Evolutionary conservation across 2,888 invertebrate species (phyloP), one percentile per base, ranked within the genome.

Genomic region (Scaptomyza tumidula): DNA sequence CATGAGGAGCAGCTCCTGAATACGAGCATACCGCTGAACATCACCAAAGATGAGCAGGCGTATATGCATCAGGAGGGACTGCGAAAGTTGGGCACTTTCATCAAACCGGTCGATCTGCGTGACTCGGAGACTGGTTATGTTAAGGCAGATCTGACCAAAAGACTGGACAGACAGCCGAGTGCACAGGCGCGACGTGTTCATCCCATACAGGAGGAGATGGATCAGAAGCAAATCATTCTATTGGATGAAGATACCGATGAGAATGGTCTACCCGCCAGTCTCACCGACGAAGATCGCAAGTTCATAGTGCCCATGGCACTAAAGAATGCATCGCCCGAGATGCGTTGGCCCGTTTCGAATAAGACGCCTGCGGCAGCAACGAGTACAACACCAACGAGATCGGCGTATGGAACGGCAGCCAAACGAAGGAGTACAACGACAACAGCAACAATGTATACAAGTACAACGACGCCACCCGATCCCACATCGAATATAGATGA

Each of bases 221-320:
- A 92, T 75, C 90, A 91, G 60, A 92, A 92, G 49, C 91, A 91
- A 71, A 92, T 92, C 13, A 91, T 92, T 43, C 73, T 92, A 33
- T 86, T 92, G 6, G 91, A 92, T 48, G 92, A 92, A 49, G 92
- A 92, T 58, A 90, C 91, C 19, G 91, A 92, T 66, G 91, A 91
- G 50, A 91, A 91, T 56, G 91, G 91, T 43, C 66, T 91, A 24
- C 91, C 91, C 0, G 90, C 91, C 41, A 91, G 91, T 71, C 71
- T 91, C 29, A 91, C 91, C 10, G 91, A 91, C 16, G 91, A 91
- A 70, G 92, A 92, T 74, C 90, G 91, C 14, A 92, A 92, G 70
- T 92, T 92, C 55, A 92, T 92, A 60, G 91, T 92, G 46, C 92
- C 92, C 2, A 91, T 92, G 91, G 92, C 92, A 6, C 65, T 92